Percentiles rank a stretch among this genome's conserved stretches.
These are phyloP conservation scores for Drosophila falleni DNA, from an alignment of 2,888 invertebrate genomes.

Conservation along the genomic window DNA sequence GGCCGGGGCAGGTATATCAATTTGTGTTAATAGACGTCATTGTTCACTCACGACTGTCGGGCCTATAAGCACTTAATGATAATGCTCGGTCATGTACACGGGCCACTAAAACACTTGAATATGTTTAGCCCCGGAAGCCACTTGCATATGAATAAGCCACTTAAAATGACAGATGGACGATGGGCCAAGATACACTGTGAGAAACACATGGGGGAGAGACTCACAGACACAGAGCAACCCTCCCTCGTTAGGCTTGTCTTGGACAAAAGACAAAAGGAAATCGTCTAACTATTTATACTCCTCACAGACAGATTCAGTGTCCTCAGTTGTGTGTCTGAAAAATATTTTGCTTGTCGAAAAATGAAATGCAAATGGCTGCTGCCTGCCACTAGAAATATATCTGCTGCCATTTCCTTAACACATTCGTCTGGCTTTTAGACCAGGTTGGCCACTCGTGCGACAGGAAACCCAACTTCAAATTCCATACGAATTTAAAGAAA, in stretches of 20 bases:
- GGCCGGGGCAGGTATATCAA: constrained; percentile 64
- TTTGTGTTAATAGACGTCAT: constrained; percentile 78
- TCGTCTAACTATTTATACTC: constrained; percentile 72
- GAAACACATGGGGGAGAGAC: background rate
- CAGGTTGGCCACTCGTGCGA: constrained; percentile 66
- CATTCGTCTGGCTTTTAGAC: constrained; percentile 55
- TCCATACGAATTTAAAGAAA: constrained; percentile 39
- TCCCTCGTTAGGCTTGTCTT: constrained; percentile 7
- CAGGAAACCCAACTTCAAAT: constrained; percentile 16
- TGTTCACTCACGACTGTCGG: constrained; percentile 57
- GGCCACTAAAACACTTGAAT: constrained; percentile 79
- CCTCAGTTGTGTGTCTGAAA: constrained; percentile 51
- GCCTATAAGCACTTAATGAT: constrained; percentile 82
- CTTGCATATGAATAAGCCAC: constrained; percentile 83
- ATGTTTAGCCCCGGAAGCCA: constrained; percentile 81
- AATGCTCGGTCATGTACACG: constrained; percentile 81
- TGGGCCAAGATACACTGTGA: constrained; percentile 25
- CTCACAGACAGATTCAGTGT: constrained; percentile 18
- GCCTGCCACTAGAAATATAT: constrained; percentile 59
- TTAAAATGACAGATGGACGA: constrained; percentile 83
- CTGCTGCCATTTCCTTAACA: constrained; percentile 45
- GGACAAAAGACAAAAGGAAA: constrained; percentile 74
- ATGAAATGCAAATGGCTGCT: constrained; percentile 76
- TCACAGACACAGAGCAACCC: constrained; percentile 1
- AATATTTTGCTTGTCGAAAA: constrained; percentile 74